Evolutionary conservation across 2,888 invertebrate species (phyloP).

Genomic region (Rhagonycha lutea): DNA sequence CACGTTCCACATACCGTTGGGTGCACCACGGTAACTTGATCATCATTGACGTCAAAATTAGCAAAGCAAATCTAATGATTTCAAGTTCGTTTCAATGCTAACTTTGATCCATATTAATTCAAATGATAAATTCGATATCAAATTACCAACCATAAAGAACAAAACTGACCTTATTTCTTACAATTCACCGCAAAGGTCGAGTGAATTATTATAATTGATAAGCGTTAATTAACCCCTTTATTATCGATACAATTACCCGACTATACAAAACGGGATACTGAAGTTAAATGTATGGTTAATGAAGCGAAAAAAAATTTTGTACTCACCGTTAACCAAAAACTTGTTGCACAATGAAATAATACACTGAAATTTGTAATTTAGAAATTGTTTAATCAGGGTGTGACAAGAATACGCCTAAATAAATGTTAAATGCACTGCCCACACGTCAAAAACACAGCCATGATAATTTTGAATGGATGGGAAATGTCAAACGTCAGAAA

Average conservation of each 20-base stretch:
- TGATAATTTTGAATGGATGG: conserved; percentile 41
- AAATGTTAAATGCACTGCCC: conserved; percentile 42
- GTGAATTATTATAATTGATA: background rate
- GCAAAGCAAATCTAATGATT: background rate
- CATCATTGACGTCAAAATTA: background rate
- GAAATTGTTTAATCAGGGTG: conserved; percentile 38
- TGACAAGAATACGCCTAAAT: conserved; percentile 45
- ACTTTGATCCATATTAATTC: background rate
- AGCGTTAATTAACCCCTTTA: background rate
- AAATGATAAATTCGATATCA: background rate
- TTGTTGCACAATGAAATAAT: conserved; percentile 11
- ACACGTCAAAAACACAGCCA: conserved; percentile 50
- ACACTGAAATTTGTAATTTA: conserved; percentile 32
- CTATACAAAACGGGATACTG: background rate
- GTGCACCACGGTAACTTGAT: background rate
- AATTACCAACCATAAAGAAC: background rate
- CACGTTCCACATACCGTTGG: background rate
- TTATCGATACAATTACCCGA: background rate
- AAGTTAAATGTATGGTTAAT: background rate
- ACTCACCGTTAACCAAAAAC: conserved; percentile 13
- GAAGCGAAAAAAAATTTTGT: background rate
- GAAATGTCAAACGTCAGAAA: conserved; percentile 9
- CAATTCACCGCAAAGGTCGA: background rate
- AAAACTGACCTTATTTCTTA: background rate
- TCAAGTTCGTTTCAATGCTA: background rate